These are phyloP conservation scores for Agrochola lota DNA, from an alignment of 2,888 invertebrate species.

Conservation along the genomic window DNA sequence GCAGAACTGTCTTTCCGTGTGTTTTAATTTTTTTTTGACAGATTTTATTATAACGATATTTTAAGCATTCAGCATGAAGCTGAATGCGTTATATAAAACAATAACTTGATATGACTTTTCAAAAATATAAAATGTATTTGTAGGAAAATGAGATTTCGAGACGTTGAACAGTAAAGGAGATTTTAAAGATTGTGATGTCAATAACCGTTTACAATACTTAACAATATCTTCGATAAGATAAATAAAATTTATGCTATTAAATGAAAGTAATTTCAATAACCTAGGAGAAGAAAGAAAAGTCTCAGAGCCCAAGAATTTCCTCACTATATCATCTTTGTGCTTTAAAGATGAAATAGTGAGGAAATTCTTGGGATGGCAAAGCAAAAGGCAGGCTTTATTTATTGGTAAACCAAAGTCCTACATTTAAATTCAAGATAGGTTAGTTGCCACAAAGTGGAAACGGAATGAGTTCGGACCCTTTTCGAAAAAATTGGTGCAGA, in stretches of 20 bases:
- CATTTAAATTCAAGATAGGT: too few species aligned
- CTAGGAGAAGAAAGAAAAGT: neutral
- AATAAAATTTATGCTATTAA: neutral
- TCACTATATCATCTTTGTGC: neutral
- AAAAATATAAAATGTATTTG: neutral
- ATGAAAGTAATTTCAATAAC: conserved; percentile 6
- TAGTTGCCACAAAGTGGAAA: too few species aligned
- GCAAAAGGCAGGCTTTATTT: neutral
- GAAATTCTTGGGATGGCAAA: too few species aligned
- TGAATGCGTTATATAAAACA: too few species aligned
- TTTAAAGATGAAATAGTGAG: too few species aligned
- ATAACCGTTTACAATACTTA: conserved; percentile 29
- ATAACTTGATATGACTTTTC: neutral
- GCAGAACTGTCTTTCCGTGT: neutral
- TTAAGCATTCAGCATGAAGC: neutral
- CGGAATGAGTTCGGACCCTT: too few species aligned
- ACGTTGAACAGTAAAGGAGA: neutral
- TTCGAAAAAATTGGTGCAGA: too few species aligned
- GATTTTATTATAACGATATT: neutral
- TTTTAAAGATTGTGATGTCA: conserved; percentile 14
- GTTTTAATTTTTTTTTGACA: too few species aligned
- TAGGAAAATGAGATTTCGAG: too few species aligned
- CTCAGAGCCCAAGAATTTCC: neutral
- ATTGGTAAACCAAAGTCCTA: neutral
- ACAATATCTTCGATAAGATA: conserved; percentile 35